Percentiles rank a stretch among this genome's conserved stretches.
phyloP scores from a whole-genome alignment of 30 jellyfish, hydroid and myxozoan genomes.

The Morbakka virulenta region DNA sequence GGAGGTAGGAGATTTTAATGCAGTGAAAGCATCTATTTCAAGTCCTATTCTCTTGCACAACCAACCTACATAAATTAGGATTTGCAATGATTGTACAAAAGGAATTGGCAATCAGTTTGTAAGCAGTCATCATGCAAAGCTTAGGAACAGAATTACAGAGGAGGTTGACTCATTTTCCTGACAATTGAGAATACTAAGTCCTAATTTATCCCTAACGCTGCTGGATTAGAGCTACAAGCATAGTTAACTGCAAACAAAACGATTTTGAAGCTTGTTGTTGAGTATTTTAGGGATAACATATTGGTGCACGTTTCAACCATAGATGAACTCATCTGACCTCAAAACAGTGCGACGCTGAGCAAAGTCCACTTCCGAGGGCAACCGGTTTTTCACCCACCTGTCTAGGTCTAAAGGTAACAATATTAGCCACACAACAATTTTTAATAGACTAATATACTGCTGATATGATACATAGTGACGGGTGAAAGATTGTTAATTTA shows the following conservation, averaged over 20 bases:
- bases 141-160: no score
- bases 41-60: no score
- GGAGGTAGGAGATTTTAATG: no score
- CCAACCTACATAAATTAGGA: no score
- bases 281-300: not conserved
- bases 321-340: conserved; percentile 2
- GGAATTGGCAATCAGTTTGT: no score
- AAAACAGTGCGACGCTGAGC: conserved; percentile 12
- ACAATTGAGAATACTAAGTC: no score
- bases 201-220: no score
- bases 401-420: conserved; percentile 3
- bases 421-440: not conserved
- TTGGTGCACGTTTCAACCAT: not conserved
- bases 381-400: conserved; percentile 4
- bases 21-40: no score
- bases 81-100: no score
- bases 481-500: conserved; percentile 1
- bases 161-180: no score
- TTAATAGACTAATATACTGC: conserved; percentile 3
- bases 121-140: no score
- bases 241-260: not conserved
- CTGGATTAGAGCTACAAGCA: conserved; percentile 2
- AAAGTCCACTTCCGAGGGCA: not conserved
- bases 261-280: conserved; percentile 1
- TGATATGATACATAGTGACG: not conserved